Conservation (phyloP, 2,888 invertebrate species). For the Sesia apiformis region DNA sequence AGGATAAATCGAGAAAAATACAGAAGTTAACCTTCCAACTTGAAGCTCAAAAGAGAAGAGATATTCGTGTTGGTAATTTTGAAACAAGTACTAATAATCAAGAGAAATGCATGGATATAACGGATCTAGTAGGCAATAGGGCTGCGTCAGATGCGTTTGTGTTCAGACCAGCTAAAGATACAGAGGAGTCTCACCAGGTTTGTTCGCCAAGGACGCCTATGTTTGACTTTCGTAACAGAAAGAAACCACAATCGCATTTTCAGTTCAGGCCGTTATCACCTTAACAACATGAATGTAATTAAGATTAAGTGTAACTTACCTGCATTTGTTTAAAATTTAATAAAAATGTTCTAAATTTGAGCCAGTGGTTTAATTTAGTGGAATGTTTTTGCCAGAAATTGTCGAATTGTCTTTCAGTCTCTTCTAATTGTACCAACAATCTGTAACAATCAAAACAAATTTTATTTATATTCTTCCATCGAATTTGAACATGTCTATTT, state of each 20-base stretch:
- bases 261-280: slow-evolving; percentile 49
- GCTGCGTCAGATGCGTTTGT: slow-evolving; percentile 48
- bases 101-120: slow-evolving; percentile 57
- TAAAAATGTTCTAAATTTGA: slow-evolving; percentile 94
- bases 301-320: slow-evolving; percentile 43
- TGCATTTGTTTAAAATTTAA: slow-evolving; percentile 94
- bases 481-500: neutral
- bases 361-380: slow-evolving; percentile 89
- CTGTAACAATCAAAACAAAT: slow-evolving; percentile 65
- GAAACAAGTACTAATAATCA: slow-evolving; percentile 28
- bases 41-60: slow-evolving; percentile 55
- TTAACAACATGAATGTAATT: slow-evolving; percentile 13
- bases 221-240: slow-evolving; percentile 53
- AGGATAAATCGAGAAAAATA: slow-evolving; percentile 60
- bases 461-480: neutral
- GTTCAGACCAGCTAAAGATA: slow-evolving; percentile 51
- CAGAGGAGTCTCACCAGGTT: slow-evolving; percentile 32
- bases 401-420: slow-evolving; percentile 95
- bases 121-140: slow-evolving; percentile 51
- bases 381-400: slow-evolving; percentile 96
- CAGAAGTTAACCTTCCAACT: slow-evolving; percentile 63
- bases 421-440: slow-evolving; percentile 92
- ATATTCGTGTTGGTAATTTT: slow-evolving; percentile 38
- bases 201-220: slow-evolving; percentile 58
- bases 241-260: slow-evolving; percentile 36